phyloP scores from a whole-genome alignment of 2,113 vertebrate genomes.

The Gobius niger region DNA sequence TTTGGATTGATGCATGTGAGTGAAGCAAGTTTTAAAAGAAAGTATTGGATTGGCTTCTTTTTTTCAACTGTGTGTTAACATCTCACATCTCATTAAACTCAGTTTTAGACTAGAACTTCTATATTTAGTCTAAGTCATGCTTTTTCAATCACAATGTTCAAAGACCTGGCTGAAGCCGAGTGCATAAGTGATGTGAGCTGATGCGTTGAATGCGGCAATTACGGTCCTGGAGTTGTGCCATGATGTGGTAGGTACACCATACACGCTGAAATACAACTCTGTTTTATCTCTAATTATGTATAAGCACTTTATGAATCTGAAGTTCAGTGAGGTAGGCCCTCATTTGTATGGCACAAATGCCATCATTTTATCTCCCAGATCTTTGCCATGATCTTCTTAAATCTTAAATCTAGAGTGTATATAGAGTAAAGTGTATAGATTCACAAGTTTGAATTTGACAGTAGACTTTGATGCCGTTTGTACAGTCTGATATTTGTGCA shows the following conservation, averaged over 20 bases:
- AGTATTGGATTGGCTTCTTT: neutral
- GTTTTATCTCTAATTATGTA: conserved; percentile 22
- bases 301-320: conserved; percentile 60
- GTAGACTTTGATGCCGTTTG: conserved; percentile 1
- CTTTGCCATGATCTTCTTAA: too few species aligned
- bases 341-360: too few species aligned
- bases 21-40: conserved; percentile 3
- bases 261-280: conserved; percentile 10
- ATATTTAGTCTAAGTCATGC: neutral
- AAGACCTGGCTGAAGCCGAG: neutral
- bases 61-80: conserved; percentile 5
- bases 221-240: too few species aligned
- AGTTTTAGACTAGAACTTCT: neutral
- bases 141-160: neutral
- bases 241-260: conserved; percentile 7
- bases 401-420: conserved; percentile 1
- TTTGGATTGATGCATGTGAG: neutral
- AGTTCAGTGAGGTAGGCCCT: neutral
- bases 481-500: conserved; percentile 10
- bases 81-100: neutral
- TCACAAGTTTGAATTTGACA: conserved; percentile 23
- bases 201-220: too few species aligned
- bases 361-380: neutral
- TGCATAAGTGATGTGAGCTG: neutral
- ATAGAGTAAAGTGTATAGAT: conserved; percentile 41